These are phyloP conservation scores for Metacarcinus magister DNA, from an alignment of 2,888 invertebrate species.

Conservation along the genomic window DNA sequence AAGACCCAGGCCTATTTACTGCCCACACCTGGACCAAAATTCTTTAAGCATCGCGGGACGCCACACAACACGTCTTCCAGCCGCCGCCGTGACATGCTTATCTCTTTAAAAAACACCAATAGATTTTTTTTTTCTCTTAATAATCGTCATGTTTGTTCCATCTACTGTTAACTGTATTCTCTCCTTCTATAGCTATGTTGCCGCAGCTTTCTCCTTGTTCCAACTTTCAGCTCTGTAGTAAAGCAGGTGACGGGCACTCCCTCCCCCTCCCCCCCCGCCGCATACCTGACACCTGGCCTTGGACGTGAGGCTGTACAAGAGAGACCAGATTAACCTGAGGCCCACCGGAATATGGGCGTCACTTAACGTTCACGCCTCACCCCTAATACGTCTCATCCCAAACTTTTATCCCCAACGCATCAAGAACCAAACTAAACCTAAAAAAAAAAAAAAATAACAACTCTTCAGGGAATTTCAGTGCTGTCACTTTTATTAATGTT, in stretches of 20 bases:
- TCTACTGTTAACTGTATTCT: not conserved
- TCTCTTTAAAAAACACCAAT: not conserved
- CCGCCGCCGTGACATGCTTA: not conserved
- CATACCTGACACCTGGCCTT: conserved; percentile 49
- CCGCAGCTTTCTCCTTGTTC: not conserved
- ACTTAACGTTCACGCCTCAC: not conserved
- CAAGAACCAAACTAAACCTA: not conserved
- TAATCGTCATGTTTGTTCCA: not conserved
- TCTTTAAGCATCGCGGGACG: conserved; percentile 26
- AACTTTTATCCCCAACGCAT: not conserved
- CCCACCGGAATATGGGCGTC: not conserved
- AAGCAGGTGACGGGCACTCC: not conserved
- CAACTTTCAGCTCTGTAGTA: not conserved
- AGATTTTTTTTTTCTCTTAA: not conserved
- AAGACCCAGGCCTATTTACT: conserved; percentile 28
- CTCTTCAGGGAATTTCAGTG: not conserved
- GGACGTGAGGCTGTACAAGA: conserved; percentile 22
- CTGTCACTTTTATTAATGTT: not conserved
- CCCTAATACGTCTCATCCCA: not conserved
- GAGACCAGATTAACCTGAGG: conserved; percentile 34
- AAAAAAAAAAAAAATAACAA: not conserved
- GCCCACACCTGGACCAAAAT: conserved; percentile 37
- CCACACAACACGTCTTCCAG: not conserved
- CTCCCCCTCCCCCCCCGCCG: not conserved
- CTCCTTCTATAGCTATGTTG: not conserved